Conservation (phyloP, 1,140 invertebrate genomes). For the Drosophila nikananu region DNA sequence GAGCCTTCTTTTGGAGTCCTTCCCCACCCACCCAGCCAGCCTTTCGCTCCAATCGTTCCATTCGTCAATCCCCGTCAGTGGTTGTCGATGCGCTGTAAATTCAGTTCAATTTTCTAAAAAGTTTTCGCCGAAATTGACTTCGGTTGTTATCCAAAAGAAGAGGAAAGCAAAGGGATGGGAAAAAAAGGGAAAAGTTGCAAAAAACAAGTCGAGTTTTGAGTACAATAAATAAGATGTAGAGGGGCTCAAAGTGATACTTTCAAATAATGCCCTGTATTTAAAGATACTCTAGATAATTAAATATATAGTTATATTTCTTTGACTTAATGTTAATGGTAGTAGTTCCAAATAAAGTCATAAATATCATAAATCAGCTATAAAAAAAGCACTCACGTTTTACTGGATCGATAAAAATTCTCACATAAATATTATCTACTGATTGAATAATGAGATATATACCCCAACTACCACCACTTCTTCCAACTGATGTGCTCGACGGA, state of each 20-base stretch:
- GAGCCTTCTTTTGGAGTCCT: conserved; percentile 1
- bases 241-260: background rate
- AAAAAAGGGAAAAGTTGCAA: conserved; percentile 22
- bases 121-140: conserved; percentile 71
- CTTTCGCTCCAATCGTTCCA: conserved; percentile 28
- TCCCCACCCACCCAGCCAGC: background rate
- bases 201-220: conserved; percentile 39
- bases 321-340: too few relatives aligned
- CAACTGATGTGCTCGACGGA: conserved; percentile 9
- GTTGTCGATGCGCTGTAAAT: conserved; percentile 68
- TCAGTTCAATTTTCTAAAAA: conserved; percentile 81
- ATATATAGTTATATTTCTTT: too few relatives aligned
- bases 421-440: background rate
- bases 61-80: conserved; percentile 58
- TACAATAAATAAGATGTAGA: conserved; percentile 56
- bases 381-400: too few relatives aligned
- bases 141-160: conserved; percentile 37
- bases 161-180: background rate
- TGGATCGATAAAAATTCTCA: too few relatives aligned
- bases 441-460: background rate
- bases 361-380: too few relatives aligned
- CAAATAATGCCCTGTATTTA: background rate
- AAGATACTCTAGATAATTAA: too few relatives aligned
- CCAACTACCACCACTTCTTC: too few relatives aligned
- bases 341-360: too few relatives aligned